A percentile compares a stretch with the other conserved stretches of the same genome.
These are phyloP conservation scores for Cheilosia urbana DNA, from an alignment of 2,888 invertebrate genomes.

Conservation along the genomic window DNA sequence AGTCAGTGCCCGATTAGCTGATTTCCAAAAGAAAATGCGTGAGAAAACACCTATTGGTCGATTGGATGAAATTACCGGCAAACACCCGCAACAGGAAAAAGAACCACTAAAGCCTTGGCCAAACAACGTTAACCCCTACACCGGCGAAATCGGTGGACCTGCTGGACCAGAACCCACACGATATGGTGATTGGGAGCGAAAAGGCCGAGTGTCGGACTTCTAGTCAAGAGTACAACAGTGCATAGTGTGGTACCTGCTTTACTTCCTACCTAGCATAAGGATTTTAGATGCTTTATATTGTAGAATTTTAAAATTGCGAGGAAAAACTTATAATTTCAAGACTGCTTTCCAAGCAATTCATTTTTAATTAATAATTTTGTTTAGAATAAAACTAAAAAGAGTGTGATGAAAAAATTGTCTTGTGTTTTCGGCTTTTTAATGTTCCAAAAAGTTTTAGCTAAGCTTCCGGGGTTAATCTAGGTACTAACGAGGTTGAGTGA, in stretches of 20 bases:
- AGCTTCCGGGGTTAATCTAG: not conserved
- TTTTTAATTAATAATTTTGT: slow-evolving; percentile 1
- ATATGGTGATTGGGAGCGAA: slow-evolving; percentile 99
- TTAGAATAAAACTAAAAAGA: slow-evolving; percentile 14
- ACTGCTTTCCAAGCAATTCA: slow-evolving; percentile 51
- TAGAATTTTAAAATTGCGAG: slow-evolving; percentile 26
- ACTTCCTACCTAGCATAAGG: slow-evolving; percentile 38
- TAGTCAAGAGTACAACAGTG: slow-evolving; percentile 83
- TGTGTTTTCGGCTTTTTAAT: not conserved
- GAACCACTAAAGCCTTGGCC: slow-evolving; percentile 94
- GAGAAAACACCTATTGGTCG: slow-evolving; percentile 88
- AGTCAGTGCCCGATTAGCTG: slow-evolving; percentile 86
- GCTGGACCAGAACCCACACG: slow-evolving; percentile 99
- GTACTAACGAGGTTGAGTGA: too few relatives aligned
- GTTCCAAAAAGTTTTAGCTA: not conserved
- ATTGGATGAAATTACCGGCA: slow-evolving; percentile 90
- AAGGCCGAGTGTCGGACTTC: slow-evolving; percentile 98
- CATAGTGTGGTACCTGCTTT: not conserved
- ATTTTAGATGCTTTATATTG: slow-evolving; percentile 35
- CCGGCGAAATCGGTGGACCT: slow-evolving; percentile 98
- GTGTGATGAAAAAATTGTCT: not conserved
- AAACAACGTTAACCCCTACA: slow-evolving; percentile 93
- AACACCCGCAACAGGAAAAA: slow-evolving; percentile 91
- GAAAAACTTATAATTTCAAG: slow-evolving; percentile 51
- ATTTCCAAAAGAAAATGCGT: slow-evolving; percentile 90